Evolutionary conservation across 2,113 vertebrate species (phyloP).

Genomic region (Noturus placidus): DNA sequence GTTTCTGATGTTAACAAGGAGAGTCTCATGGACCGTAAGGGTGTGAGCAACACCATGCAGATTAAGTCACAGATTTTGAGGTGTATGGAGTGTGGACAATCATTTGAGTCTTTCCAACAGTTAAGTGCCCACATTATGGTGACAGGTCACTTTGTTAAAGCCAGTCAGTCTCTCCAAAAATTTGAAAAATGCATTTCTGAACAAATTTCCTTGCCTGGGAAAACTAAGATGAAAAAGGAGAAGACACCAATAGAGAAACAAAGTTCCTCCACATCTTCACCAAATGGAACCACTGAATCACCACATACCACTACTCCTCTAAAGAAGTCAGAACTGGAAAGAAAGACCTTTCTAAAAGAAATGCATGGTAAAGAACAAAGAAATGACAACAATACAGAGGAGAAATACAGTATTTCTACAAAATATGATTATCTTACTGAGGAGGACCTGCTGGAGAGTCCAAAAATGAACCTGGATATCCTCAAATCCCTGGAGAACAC

Average conservation of each 20-base stretch:
- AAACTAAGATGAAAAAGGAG: slow-evolving; percentile 77
- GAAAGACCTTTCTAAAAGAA: slow-evolving; percentile 74
- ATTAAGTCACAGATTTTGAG: slow-evolving; percentile 94
- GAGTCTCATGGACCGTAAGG: slow-evolving; percentile 71
- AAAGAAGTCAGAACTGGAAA: slow-evolving; percentile 83
- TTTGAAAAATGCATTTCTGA: slow-evolving; percentile 82
- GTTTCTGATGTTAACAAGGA: slow-evolving; percentile 35
- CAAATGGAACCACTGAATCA: slow-evolving; percentile 72
- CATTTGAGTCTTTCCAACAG: slow-evolving; percentile 91
- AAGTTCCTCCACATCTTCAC: slow-evolving; percentile 85
- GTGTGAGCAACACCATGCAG: slow-evolving; percentile 85
- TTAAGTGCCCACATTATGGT: slow-evolving; percentile 98
- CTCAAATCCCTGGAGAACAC: slow-evolving; percentile 97
- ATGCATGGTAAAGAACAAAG: slow-evolving; percentile 77
- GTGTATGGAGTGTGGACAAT: slow-evolving; percentile 96
- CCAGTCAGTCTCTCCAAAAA: slow-evolving; percentile 87
- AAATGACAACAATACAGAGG: slow-evolving; percentile 68
- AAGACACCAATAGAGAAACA: slow-evolving; percentile 90
- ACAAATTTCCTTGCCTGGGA: slow-evolving; percentile 65
- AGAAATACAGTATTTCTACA: slow-evolving; percentile 85
- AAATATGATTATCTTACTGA: slow-evolving; percentile 96
- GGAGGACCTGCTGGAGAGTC: slow-evolving; percentile 94
- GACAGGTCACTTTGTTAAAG: slow-evolving; percentile 94
- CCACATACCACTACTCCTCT: slow-evolving; percentile 78
- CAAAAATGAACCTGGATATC: slow-evolving; percentile 94